Percentiles rank a stretch among this genome's conserved stretches.
Conservation (phyloP, 2,888 invertebrate genomes). For the Amblyjoppa proteus region DNA sequence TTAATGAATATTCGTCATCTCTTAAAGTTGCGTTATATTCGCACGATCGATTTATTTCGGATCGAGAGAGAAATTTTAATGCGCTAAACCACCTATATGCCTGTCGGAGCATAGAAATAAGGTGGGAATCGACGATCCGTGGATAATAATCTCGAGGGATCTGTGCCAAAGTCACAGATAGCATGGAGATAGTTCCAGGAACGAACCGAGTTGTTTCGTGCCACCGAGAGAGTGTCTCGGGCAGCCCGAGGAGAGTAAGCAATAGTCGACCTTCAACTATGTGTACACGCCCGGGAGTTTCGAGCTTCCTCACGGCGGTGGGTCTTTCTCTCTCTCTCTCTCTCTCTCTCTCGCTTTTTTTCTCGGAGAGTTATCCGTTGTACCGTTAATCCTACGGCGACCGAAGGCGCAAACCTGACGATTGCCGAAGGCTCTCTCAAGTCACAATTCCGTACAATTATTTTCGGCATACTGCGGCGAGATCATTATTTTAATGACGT, state of each 20-base stretch:
- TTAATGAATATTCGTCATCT: conserved; percentile 38
- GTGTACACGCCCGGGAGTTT: conserved; percentile 50
- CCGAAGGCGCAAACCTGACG: conserved; percentile 35
- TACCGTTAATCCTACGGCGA: conserved; percentile 50
- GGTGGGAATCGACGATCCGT: conserved; percentile 47
- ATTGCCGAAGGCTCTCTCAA: conserved; percentile 27
- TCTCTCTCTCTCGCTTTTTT: not conserved
- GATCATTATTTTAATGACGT: conserved; percentile 44
- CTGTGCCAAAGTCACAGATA: conserved; percentile 35
- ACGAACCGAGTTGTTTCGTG: conserved; percentile 16
- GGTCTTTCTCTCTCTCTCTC: conserved; percentile 23
- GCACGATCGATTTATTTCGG: conserved; percentile 40
- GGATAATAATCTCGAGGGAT: conserved; percentile 71
- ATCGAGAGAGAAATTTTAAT: conserved; percentile 2
- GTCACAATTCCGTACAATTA: conserved; percentile 23
- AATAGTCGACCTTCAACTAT: conserved; percentile 34
- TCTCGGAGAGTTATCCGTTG: conserved; percentile 7
- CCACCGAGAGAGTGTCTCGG: conserved; percentile 18
- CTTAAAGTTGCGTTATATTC: conserved; percentile 50
- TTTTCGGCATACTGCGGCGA: conserved; percentile 8
- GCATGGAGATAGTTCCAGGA: conserved; percentile 20
- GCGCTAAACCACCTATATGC: conserved; percentile 74
- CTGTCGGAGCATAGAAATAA: conserved; percentile 74
- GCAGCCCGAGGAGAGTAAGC: conserved; percentile 4
- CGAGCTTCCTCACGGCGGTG: conserved; percentile 36